Evolutionary conservation across 2,888 invertebrate genomes (phyloP), one percentile per base, ranked within the genome.

Genomic region (Hemicrepidius hirtus): DNA sequence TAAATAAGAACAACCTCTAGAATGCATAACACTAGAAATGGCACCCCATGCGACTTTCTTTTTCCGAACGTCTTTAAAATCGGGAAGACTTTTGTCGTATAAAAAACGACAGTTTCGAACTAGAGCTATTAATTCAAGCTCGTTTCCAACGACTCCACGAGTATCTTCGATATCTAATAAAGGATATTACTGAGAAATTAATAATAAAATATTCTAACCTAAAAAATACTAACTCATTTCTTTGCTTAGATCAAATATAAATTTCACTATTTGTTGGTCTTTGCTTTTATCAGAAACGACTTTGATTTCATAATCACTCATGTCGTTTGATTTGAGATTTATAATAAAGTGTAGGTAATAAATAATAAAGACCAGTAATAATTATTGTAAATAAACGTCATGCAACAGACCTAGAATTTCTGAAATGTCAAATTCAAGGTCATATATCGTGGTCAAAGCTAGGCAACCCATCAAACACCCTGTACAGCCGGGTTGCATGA

Each of bases 41-140:
- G 80, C 79, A 21, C 73, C 70, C 79, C 79, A 80, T 7, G 79
- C 75, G 20, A 76, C 75, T 21, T 78, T 75, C 32, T 77, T 80
- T 66, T 80, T 80, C 35, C 74, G 68, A 9, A 74, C 62, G 53
- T 79, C 77, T 68, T 78, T 78, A 53, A 78, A 80, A 70, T 79
- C 79, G 18, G 74, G 41, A 46, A 73, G 64, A 28, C 40, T 75
- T 65, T 74, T 77, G 60, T 80, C 78, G 66, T 80, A 80, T 40
- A 80, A 57, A 71, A 80, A 78, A 21, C 71, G 76, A 72, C 79
- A 80, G 49, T 80, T 80, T 20, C 78, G 59, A 16, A 80, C 77
- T 66, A 80, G 71, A 3, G 79, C 76, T 28, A 80, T 80, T 18
- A 80, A 68, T 74, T 80, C 79, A 50, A 80, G 65, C 70, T 80